Evolutionary conservation across 2,888 invertebrate genomes (phyloP), one percentile per base, ranked within the genome.

Genomic region (Microplitis deprimator): DNA sequence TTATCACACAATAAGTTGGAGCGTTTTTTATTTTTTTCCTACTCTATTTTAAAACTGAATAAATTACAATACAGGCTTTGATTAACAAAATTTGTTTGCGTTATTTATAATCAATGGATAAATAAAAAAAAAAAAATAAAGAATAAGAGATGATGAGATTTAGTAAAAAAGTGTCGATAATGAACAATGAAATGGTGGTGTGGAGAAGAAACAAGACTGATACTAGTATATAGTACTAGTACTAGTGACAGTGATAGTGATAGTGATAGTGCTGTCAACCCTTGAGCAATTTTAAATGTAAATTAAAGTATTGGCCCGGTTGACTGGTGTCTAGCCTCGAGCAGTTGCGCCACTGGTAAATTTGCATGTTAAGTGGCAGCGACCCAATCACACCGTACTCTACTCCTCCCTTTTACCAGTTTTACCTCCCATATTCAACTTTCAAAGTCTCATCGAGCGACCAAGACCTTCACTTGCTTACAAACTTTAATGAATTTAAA

Each of bases 341-440:
- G 79, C 79, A 79, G 79, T 82, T 79, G 81, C 84, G 84, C 83
- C 85, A 83, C 81, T 80, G 83, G 76, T 83, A 83, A 84, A 89
- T 89, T 89, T 88, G 85, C 89, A 89, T 88, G 88, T 89, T 88
- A 89, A 89, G 89, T 89, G 88, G 86, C 86, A 87, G 84, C 88
- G 87, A 88, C 87, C 88, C 88, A 88, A 89, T 89, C 88, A 88
- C 87, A 88, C 80, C 84, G 84, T 82, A 78, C 79, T 29, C 29
- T 4, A 29, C 80, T 82, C 83, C 75, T 77, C 68, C 77, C 39
- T 68, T 73, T 68, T n/a, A 65, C 68, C 40, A 50, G 16, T 71
- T 71, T 68, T 67, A 29, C 77, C 68, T 69, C 40, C 79, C 62
- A 17, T 50, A 65, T 76, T 79, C 73, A 75, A 74, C 10, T 50